Conservation (phyloP, 2,888 invertebrate species). For the Apomyelois bistriatella region DNA sequence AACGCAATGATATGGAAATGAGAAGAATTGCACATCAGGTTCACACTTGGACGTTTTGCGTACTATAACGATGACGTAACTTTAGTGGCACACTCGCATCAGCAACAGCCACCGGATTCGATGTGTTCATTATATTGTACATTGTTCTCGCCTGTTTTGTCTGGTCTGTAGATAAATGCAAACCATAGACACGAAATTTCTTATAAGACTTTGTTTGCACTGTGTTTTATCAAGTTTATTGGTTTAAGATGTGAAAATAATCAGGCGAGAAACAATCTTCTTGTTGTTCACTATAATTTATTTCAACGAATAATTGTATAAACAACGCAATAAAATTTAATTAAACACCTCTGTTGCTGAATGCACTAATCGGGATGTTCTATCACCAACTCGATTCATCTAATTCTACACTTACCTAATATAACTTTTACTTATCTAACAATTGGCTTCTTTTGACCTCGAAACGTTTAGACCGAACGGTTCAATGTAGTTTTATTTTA, state of each 20-base stretch:
- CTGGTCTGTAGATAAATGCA: too few species aligned
- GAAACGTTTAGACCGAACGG: slow-evolving; percentile 42
- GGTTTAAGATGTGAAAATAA: too few species aligned
- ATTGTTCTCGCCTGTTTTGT: not conserved
- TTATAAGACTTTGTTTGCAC: too few species aligned
- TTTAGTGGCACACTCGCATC: slow-evolving; percentile 41
- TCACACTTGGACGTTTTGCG: slow-evolving; percentile 72
- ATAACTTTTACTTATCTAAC: slow-evolving; percentile 67
- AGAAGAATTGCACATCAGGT: slow-evolving; percentile 75
- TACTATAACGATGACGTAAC: slow-evolving; percentile 45
- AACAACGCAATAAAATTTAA: not conserved
- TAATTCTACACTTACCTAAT: slow-evolving; percentile 66
- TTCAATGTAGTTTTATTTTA: slow-evolving; percentile 31
- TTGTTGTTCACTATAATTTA: not conserved
- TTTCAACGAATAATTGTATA: not conserved
- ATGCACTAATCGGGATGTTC: slow-evolving; percentile 45
- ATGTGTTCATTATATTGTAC: not conserved
- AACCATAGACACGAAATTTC: too few species aligned
- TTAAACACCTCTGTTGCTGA: slow-evolving; percentile 38
- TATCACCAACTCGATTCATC: slow-evolving; percentile 52
- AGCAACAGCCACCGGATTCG: slow-evolving; percentile 22
- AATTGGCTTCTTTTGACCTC: slow-evolving; percentile 71
- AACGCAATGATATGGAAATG: slow-evolving; percentile 74
- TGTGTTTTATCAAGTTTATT: too few species aligned
- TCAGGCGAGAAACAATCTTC: not conserved